Evolutionary conservation across 1,140 invertebrate species (phyloP), one percentile per base, ranked within the genome.

Genomic region (Halictus rubicundus): DNA sequence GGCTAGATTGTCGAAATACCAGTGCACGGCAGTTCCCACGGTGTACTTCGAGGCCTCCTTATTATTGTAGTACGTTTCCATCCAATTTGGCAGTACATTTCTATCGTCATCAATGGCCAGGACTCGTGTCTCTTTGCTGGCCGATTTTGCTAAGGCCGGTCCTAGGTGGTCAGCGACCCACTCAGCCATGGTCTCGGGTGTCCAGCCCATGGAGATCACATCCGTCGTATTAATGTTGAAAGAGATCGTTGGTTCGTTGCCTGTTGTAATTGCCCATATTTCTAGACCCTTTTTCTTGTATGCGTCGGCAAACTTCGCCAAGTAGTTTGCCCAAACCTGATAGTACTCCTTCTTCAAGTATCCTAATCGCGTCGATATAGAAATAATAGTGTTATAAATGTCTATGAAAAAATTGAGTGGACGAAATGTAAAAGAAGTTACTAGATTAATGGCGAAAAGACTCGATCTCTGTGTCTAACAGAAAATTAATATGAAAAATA

Each of bases 311-410:
- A 95, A 96, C 94, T 94, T 96, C 1, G 96, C 88, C 88, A 97
- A 95, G 88, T 98, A 98, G 86, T 97, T 93, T 0, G 97, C 97
- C 93, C 95, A 98, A 0, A 95, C 90, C 89, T 97, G 95, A 88
- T 97, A 98, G 88, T 96, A 97, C 68, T 95, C 92, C 3, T 92
- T 90, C 81, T 95, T 95, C 0, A 99, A 89, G 37, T 89, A 89
- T 42, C 94, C 94, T 87, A 87, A 70, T 19, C 12, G n/a, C 2
- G 14, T 19, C 42, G 42, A 46, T 14, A 46, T 46, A 46, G 1
- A 46, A 46, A 14, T 14, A n/a, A n/a, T 46, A 10, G 9, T 14
- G 9, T 46, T 14, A n/a, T n/a, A n/a, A n/a, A n/a, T n/a, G n/a
- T n/a, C n/a, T n/a, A n/a, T n/a, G n/a, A n/a, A 32, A 3, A 32